phyloP scores from a whole-genome alignment of 2,888 invertebrate genomes.

The Folsomia manolachei region DNA sequence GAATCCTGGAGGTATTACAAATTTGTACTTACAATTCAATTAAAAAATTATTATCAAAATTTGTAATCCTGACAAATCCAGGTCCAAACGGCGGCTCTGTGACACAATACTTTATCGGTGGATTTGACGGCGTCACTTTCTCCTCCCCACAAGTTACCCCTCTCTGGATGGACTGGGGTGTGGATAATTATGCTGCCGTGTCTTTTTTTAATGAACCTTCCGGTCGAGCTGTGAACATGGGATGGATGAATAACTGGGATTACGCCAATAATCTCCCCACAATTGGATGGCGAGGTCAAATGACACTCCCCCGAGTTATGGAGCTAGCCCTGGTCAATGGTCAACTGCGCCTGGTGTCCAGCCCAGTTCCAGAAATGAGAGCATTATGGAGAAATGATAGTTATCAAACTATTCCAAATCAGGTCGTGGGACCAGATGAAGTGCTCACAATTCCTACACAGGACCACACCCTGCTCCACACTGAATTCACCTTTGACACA shows the following conservation, averaged over 20 bases:
- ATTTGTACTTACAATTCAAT: not conserved
- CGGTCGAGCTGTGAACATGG: conserved; percentile 28
- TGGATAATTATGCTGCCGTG: conserved; percentile 48
- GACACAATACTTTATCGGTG: conserved; percentile 47
- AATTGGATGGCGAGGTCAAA: conserved; percentile 38
- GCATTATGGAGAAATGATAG: not conserved
- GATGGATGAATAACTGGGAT: conserved; percentile 45
- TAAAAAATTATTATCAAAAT: not conserved
- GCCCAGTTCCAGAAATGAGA: conserved; percentile 15
- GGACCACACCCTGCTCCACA: conserved; percentile 10
- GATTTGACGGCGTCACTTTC: conserved; percentile 35
- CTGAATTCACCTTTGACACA: conserved; percentile 28
- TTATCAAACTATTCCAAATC: not conserved
- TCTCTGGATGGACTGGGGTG: conserved; percentile 49
- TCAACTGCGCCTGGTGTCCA: conserved; percentile 16
- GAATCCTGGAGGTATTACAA: conserved; percentile 30
- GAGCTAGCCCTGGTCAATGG: conserved; percentile 5
- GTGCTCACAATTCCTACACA: not conserved
- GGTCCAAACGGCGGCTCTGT: conserved; percentile 46
- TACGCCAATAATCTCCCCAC: conserved; percentile 41
- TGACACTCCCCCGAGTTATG: conserved; percentile 40
- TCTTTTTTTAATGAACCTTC: conserved; percentile 40
- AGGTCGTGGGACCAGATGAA: not conserved
- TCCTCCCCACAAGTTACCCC: conserved; percentile 21
- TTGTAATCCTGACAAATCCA: conserved; percentile 6